Conservation (phyloP, 92 coral and sea anemone species). For the Epizoanthus rinbou region DNA sequence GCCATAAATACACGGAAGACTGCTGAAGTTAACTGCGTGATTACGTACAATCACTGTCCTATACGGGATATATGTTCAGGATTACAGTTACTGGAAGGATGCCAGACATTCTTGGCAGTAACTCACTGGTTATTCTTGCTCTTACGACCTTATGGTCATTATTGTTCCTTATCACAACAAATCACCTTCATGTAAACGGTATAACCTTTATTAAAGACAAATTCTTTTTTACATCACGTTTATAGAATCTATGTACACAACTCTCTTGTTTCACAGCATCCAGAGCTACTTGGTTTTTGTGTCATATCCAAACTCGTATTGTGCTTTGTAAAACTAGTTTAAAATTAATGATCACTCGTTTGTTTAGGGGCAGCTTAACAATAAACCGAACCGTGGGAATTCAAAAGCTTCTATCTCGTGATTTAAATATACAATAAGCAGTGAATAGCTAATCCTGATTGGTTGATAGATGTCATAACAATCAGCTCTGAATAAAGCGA, state of each 20-base stretch:
- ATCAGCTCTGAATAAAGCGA: background rate
- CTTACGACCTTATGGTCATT: background rate
- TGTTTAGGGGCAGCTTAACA: background rate
- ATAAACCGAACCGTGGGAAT: slow-evolving; percentile 1
- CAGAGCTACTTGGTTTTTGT: background rate
- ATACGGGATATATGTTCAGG: background rate
- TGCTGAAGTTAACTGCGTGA: too few relatives aligned
- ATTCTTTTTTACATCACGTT: background rate
- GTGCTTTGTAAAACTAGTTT: background rate
- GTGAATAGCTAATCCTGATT: background rate
- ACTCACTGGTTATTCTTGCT: background rate
- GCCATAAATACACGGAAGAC: too few relatives aligned
- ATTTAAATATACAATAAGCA: background rate
- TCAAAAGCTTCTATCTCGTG: background rate
- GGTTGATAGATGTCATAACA: background rate
- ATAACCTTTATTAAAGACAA: background rate
- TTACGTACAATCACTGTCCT: too few relatives aligned
- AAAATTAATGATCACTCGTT: background rate
- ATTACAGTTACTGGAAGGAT: background rate
- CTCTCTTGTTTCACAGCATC: background rate
- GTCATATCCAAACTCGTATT: background rate
- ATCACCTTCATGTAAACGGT: background rate
- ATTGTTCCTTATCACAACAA: background rate
- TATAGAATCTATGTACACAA: background rate
- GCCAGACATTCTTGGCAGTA: background rate